These are phyloP conservation scores for Zootermopsis nevadensis DNA, from an alignment of 2,888 invertebrate species.

Conservation along the genomic window DNA sequence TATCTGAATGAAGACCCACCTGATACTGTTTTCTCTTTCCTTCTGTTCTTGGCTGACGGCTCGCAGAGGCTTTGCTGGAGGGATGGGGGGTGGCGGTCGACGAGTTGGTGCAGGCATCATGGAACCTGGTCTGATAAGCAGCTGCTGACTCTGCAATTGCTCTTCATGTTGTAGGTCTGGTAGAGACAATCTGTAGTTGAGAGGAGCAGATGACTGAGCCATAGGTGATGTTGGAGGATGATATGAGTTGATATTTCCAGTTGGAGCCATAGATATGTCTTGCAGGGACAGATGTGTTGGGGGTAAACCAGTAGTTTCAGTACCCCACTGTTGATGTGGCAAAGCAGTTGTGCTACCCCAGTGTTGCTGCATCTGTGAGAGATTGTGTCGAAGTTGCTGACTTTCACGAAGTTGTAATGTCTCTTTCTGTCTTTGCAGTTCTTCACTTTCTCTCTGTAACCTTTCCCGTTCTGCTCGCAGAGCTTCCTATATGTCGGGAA, in stretches of 20 bases:
- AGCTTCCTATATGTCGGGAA: constrained; percentile 29
- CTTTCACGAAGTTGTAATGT: constrained; percentile 75
- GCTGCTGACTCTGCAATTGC: constrained; percentile 22
- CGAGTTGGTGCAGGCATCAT: constrained; percentile 53
- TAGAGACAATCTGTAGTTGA: constrained; percentile 70
- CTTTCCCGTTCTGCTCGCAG: constrained; percentile 80
- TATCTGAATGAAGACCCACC: constrained; percentile 34
- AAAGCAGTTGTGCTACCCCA: constrained; percentile 56
- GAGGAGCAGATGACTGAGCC: constrained; percentile 58
- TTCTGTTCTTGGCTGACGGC: constrained; percentile 54
- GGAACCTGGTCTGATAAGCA: not conserved
- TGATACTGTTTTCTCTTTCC: constrained; percentile 55
- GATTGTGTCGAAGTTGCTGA: constrained; percentile 60
- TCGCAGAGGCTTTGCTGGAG: constrained; percentile 69
- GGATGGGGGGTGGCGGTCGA: constrained; percentile 63
- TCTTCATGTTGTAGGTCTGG: constrained; percentile 67
- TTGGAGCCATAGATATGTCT: constrained; percentile 64
- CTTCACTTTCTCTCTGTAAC: constrained; percentile 81
- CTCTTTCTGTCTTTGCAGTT: constrained; percentile 78
- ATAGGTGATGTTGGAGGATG: constrained; percentile 57
- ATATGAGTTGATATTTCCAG: not conserved
- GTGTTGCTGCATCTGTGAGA: constrained; percentile 61
- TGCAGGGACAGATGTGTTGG: constrained; percentile 71
- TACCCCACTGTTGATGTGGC: constrained; percentile 35
- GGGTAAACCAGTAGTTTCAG: constrained; percentile 59